Evolutionary conservation across 2,888 invertebrate species (phyloP).

Genomic region (Drosophila colorata): DNA sequence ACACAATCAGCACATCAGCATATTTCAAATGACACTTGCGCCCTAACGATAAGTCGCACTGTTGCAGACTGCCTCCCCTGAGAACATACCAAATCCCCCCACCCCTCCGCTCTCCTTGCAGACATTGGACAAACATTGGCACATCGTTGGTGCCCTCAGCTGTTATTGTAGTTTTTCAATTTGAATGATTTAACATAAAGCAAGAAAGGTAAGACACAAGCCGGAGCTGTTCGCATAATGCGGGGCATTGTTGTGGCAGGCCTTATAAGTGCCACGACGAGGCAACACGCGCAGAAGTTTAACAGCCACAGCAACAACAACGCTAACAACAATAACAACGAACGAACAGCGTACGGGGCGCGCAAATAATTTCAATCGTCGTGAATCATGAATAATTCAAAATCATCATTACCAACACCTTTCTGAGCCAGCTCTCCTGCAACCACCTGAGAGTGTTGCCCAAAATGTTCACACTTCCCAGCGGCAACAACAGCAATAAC

Average conservation of each 20-base stretch:
- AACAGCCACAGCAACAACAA: conserved; percentile 57
- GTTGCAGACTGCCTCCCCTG: conserved; percentile 65
- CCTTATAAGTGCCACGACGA: conserved; percentile 68
- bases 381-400: conserved; percentile 80
- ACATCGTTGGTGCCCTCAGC: conserved; percentile 67
- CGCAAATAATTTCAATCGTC: conserved; percentile 81
- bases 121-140: conserved; percentile 63
- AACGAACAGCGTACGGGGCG: conserved; percentile 45
- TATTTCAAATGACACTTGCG: conserved; percentile 68
- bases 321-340: conserved; percentile 29
- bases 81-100: conserved; percentile 58
- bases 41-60: conserved; percentile 63
- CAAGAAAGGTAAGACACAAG: conserved; percentile 62
- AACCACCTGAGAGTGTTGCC: conserved; percentile 76
- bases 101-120: conserved; percentile 8
- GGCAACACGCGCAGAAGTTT: conserved; percentile 69
- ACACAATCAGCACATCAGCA: conserved; percentile 60
- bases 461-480: conserved; percentile 80
- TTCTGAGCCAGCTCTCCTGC: conserved; percentile 64
- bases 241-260: conserved; percentile 68
- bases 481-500: conserved; percentile 51
- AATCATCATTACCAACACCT: conserved; percentile 81
- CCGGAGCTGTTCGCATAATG: conserved; percentile 50
- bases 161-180: conserved; percentile 78
- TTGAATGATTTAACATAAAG: conserved; percentile 81